Conservation (phyloP, 2,888 invertebrate species). For the Metallyticus violacea region DNA sequence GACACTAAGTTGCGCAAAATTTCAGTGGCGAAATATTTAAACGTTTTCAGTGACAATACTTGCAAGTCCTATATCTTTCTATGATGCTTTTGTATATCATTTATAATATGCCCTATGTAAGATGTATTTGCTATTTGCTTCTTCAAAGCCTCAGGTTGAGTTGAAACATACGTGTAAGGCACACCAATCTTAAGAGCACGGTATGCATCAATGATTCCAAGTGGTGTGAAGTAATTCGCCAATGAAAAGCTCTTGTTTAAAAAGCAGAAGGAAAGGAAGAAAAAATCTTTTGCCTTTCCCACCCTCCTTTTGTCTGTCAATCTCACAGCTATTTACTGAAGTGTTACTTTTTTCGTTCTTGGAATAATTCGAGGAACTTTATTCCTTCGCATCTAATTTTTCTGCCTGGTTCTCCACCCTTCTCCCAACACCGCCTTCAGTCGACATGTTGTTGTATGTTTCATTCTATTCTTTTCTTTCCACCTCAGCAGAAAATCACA, state of each 20-base stretch:
- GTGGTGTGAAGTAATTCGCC: slow-evolving; percentile 19
- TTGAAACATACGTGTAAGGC: background rate
- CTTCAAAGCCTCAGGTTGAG: background rate
- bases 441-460: slow-evolving; percentile 34
- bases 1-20: too few relatives aligned
- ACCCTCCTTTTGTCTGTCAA: slow-evolving; percentile 28
- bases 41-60: too few relatives aligned
- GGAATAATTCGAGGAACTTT: slow-evolving; percentile 33
- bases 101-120: too few relatives aligned
- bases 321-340: slow-evolving; percentile 35
- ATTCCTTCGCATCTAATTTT: slow-evolving; percentile 31
- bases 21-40: too few relatives aligned
- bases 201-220: background rate
- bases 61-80: too few relatives aligned
- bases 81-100: too few relatives aligned
- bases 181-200: background rate
- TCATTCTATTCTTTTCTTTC: slow-evolving; percentile 33
- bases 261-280: slow-evolving; percentile 22
- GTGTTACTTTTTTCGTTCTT: slow-evolving; percentile 32
- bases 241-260: slow-evolving; percentile 20
- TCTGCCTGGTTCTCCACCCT: slow-evolving; percentile 10
- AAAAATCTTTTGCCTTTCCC: slow-evolving; percentile 18
- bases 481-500: slow-evolving; percentile 33
- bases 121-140: too few relatives aligned
- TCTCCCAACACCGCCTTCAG: background rate